Evolutionary conservation across 2,888 invertebrate species (phyloP).

Genomic region (Piscicola geometra): DNA sequence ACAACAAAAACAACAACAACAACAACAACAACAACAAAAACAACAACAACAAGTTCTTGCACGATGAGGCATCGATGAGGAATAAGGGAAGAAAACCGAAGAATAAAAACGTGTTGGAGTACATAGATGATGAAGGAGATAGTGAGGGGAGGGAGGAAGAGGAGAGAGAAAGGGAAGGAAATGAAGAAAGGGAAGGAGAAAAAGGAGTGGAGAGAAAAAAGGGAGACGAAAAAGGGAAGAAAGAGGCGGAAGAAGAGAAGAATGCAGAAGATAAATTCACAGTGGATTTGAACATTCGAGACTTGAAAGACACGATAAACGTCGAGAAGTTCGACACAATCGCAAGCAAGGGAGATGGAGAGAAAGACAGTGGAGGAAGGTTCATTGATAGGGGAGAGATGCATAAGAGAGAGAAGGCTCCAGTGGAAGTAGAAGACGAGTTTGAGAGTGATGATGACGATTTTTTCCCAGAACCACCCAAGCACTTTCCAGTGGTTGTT

Average conservation of each 20-base stretch:
- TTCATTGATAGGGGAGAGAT: neutral
- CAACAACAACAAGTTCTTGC: no score
- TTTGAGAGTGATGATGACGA: conserved; percentile 1
- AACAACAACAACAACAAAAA: no score
- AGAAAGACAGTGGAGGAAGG: no score
- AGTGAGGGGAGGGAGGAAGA: neutral
- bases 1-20: no score
- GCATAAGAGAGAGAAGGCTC: neutral
- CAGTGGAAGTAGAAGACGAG: neutral
- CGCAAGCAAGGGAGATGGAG: no score
- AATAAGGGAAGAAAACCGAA: neutral
- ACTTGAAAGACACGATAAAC: no score
- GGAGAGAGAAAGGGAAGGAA: neutral
- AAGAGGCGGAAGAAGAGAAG: neutral
- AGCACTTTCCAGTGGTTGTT: neutral
- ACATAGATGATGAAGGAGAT: conserved; percentile 1
- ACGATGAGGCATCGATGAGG: neutral
- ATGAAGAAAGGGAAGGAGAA: neutral
- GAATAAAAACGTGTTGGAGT: neutral
- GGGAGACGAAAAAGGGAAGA: neutral
- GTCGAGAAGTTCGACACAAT: no score
- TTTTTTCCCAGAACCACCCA: conserved; percentile 7
- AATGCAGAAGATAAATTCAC: neutral
- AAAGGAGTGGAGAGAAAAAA: conserved; percentile 2
- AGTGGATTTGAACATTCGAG: no score